Evolutionary conservation across 2,113 vertebrate genomes (phyloP).

Genomic region (Chlorocebus sabaeus): DNA sequence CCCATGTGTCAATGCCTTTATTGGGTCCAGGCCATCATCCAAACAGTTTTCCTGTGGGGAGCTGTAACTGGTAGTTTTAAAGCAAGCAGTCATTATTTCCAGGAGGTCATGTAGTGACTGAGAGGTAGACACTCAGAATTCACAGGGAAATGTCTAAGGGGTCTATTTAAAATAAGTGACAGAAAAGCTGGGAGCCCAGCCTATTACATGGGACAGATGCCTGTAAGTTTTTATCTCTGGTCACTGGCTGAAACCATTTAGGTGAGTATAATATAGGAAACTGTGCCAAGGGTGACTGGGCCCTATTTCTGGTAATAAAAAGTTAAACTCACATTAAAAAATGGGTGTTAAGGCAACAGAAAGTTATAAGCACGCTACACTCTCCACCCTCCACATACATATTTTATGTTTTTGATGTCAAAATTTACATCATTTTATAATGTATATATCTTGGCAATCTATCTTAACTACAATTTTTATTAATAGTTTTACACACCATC

Average conservation of each 20-base stretch:
- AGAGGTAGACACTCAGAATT: background rate
- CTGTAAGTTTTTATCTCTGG: background rate
- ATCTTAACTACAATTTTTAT: background rate
- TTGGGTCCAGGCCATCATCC: background rate
- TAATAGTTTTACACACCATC: background rate
- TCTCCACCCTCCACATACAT: background rate
- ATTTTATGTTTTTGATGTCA: background rate
- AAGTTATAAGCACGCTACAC: background rate
- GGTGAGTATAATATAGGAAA: background rate
- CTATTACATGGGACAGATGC: background rate
- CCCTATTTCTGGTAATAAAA: background rate
- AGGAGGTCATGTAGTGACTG: background rate
- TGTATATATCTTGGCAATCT: background rate
- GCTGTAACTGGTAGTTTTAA: background rate
- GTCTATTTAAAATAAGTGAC: background rate
- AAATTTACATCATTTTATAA: background rate
- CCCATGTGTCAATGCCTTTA: too few relatives aligned
- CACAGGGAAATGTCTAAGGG: background rate
- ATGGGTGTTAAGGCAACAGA: background rate
- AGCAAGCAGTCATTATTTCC: background rate
- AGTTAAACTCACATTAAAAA: background rate
- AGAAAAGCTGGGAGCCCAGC: background rate
- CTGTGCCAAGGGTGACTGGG: background rate
- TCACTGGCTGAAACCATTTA: background rate
- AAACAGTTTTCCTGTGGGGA: background rate